Evolutionary conservation across 2,888 invertebrate genomes (phyloP), one percentile per base, ranked within the genome.

Genomic region (Limenitis camilla): DNA sequence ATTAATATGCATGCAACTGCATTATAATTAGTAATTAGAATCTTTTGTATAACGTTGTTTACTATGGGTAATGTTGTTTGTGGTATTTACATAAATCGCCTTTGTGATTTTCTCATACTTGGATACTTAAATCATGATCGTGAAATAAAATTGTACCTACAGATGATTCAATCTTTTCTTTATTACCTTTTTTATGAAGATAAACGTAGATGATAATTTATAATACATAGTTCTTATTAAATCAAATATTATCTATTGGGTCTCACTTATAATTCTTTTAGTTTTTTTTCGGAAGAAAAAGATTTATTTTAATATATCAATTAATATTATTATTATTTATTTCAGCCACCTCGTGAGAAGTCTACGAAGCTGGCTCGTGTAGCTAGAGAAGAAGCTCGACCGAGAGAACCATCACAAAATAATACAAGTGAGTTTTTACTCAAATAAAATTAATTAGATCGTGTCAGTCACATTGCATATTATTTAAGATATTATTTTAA

Each of bases 311-410:
- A n/a, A n/a, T n/a, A n/a, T n/a, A n/a, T n/a, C 19, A 19, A 19
- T 19, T 19, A 19, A 19, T 19, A 19, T 19, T 19, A 19, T 4
- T 3, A 29, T 29, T 39, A 40, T 48, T 27, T 36, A 7, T 60
- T 84, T 52, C 73, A 85, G 84, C 65, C 67, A 41, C 63, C 70
- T 36, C 72, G 76, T 6, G 73, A 74, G 44, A 64, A 73, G 50
- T 63, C 76, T 49, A 76, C 71, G n/a, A 71, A 74, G 49, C 64
- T 76, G 49, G 78, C 75, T 10, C 69, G 86, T 55, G 75, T 79
- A 31, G 69, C 77, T 0, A 66, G 82, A 30, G 85, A 83, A 57
- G 76, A 83, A 61, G 67, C 74, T 1, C 65, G 74, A 19, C 68
- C 72, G 28, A 73, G 68, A 54, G 59, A 55, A 40, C 27, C 41